phyloP scores from a whole-genome alignment of 2,113 vertebrate species.

The Delphinapterus leucas region DNA sequence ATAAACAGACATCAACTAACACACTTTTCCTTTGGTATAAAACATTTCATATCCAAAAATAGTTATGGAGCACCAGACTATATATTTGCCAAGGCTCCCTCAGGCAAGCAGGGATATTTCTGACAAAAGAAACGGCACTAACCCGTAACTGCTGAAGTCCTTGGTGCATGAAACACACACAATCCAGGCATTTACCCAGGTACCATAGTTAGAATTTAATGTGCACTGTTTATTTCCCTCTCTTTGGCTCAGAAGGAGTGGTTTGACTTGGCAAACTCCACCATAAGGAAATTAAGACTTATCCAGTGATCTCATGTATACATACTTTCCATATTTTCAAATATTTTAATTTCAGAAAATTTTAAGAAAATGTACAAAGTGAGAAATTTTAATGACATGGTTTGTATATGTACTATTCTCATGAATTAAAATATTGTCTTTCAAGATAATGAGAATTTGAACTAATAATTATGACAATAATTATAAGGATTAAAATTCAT shows the following conservation, averaged over 20 bases:
- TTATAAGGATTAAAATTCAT: background rate
- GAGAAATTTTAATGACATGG: background rate
- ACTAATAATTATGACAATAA: background rate
- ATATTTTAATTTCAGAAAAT: background rate
- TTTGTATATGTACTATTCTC: background rate
- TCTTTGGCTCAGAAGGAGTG: background rate
- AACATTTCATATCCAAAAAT: background rate
- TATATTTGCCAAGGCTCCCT: background rate
- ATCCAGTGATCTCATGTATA: background rate
- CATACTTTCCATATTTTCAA: background rate
- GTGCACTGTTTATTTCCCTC: background rate
- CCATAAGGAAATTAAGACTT: background rate
- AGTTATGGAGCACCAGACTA: background rate
- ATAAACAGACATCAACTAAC: background rate
- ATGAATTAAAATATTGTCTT: background rate
- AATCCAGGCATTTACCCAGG: background rate
- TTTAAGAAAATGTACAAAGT: background rate
- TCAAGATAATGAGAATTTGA: background rate
- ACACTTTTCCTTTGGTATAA: background rate
- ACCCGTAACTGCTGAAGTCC: background rate
- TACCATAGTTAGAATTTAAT: background rate
- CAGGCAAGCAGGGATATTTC: background rate
- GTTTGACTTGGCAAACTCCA: background rate
- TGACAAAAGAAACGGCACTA: background rate
- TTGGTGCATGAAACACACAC: rapidly evolving